Percentiles rank a stretch among this genome's conserved stretches.
Evolutionary conservation across 2,797 vertebrate species (phyloP).

Genomic region (Neosilurus mollespiculum): DNA sequence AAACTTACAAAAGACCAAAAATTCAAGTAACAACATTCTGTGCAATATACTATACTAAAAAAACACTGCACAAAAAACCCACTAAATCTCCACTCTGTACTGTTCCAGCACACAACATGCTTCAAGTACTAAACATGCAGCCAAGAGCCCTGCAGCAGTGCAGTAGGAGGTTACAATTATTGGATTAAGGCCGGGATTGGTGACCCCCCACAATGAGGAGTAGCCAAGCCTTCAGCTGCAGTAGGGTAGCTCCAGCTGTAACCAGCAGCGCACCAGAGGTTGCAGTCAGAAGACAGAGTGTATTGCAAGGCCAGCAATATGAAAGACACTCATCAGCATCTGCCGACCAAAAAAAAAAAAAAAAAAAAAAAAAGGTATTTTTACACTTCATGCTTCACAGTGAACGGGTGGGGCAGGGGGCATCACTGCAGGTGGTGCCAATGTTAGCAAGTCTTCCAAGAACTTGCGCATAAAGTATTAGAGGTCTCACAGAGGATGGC

Average conservation of each 20-base stretch:
- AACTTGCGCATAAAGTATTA: constrained; percentile 55
- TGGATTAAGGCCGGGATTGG: constrained; percentile 1
- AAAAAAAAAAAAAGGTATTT: constrained; percentile 34
- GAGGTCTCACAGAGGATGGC: constrained; percentile 44
- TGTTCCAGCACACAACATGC: constrained; percentile 6
- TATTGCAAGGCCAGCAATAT: constrained; percentile 50
- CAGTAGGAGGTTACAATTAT: constrained; percentile 2
- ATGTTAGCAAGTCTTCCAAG: constrained; percentile 43
- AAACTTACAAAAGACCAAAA: background rate
- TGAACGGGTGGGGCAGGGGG: constrained; percentile 3
- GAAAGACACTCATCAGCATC: constrained; percentile 51
- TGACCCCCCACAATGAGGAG: background rate
- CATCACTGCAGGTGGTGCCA: constrained; percentile 49
- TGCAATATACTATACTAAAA: background rate
- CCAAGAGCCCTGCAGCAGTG: background rate
- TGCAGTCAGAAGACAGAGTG: constrained; percentile 30
- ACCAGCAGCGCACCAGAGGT: constrained; percentile 24
- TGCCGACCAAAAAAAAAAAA: constrained; percentile 42
- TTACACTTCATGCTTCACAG: constrained; percentile 35
- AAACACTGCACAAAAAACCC: background rate
- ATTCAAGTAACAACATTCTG: background rate
- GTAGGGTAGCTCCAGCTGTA: constrained; percentile 1
- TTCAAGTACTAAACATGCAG: background rate
- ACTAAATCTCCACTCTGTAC: background rate
- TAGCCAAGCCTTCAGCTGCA: background rate